A percentile compares a stretch with the other conserved stretches of the same genome.
Evolutionary conservation across 2,888 invertebrate genomes (phyloP).

Genomic region (Crioceris asparagi): DNA sequence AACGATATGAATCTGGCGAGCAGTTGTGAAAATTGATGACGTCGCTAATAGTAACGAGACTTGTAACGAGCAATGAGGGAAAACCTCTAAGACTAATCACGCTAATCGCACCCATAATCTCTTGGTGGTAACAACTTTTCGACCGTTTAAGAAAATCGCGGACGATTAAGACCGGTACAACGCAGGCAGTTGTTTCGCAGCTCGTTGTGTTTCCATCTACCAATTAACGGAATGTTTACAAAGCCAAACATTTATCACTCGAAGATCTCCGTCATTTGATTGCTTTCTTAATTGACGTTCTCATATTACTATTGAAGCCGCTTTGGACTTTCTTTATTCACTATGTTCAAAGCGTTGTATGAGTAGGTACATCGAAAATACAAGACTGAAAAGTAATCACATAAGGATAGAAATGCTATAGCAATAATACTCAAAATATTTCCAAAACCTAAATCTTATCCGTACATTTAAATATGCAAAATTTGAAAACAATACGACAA

Average conservation of each 20-base stretch:
- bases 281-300: slow-evolving; percentile 37
- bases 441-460: too few relatives aligned
- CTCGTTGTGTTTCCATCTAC: slow-evolving; percentile 23
- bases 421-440: too few relatives aligned
- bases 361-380: too few relatives aligned
- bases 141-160: slow-evolving; percentile 40
- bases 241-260: slow-evolving; percentile 35
- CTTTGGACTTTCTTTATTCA: too few relatives aligned
- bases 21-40: slow-evolving; percentile 37
- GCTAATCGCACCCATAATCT: slow-evolving; percentile 38
- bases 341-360: too few relatives aligned
- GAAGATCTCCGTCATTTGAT: slow-evolving; percentile 34
- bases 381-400: too few relatives aligned
- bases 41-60: slow-evolving; percentile 35
- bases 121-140: slow-evolving; percentile 40
- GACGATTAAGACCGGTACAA: slow-evolving; percentile 38
- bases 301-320: slow-evolving; percentile 28
- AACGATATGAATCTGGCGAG: slow-evolving; percentile 34
- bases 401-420: too few relatives aligned
- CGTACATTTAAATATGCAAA: too few relatives aligned
- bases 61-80: slow-evolving; percentile 36
- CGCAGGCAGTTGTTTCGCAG: slow-evolving; percentile 29
- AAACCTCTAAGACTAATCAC: slow-evolving; percentile 38
- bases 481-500: too few relatives aligned
- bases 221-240: slow-evolving; percentile 33